Base-by-base conservation (phyloP, 2,113 vertebrate species). In the Dolichallabes microphthalmus region DNA sequence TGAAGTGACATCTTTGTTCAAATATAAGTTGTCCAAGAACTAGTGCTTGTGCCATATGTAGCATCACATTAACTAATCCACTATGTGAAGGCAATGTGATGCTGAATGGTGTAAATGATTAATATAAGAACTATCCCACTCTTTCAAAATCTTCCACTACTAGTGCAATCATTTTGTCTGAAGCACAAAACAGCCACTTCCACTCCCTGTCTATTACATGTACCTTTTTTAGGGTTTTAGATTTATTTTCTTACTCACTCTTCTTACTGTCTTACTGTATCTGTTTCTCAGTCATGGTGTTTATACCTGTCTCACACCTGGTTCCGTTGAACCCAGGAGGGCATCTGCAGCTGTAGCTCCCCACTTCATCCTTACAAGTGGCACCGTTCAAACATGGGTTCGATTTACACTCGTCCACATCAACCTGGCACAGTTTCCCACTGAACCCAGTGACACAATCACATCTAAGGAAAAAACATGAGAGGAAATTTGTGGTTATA, bases 281-380 rank as follows among this genome's bases (percentile, higher is more conserved):
- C 60, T 82, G 61, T 68, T 84, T 61, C 82, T 81, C 85, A 77
- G 87, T 86, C 80, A 91, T 91, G 86, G 80, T 88, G 90, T 94
- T 94, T 94, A 94, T 99, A 99, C 98, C 98, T 99, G 97, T 99
- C 97, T 99, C 98, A 98, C 98, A 99, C 94, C 96, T 97, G 94
- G 93, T 97, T 95, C 98, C 98, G 92, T 97, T 98, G 96, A 98
- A 99, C 94, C 98, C 97, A 90, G 98, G 98, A 74, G 88, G 96
- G 94, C 98, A 99, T 94, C 96, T 96, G 94, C 98, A 99, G 89
- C 92, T 90, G 90, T 94, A 99, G 2, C 96, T 94, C 55, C 96
- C 97, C 80, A 96, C 92, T 20, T 94, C 95, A 90, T 99, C 98
- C 90, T 97, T 87, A 88, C 98, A 99, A 63, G 95, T 98, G 78